Percentiles rank a stretch among this genome's conserved stretches.
Conservation (phyloP, 2,113 vertebrate genomes). For the Neopipo cinnamomea region DNA sequence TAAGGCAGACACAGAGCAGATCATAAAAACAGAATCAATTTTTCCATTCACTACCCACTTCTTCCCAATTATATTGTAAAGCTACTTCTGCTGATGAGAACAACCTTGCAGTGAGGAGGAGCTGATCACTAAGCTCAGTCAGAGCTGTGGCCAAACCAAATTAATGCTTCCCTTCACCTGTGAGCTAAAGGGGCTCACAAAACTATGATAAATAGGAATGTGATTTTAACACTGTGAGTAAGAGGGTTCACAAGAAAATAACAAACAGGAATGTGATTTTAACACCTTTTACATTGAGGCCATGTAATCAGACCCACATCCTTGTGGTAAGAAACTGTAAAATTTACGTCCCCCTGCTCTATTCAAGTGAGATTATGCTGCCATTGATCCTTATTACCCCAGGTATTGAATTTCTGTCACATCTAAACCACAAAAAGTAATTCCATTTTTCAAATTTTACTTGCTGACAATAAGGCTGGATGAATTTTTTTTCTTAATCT, state of each 20-base stretch:
- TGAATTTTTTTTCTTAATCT: not conserved
- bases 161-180: not conserved
- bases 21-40: not conserved
- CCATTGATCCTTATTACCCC: slow-evolving; percentile 8
- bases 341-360: not conserved
- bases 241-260: not conserved
- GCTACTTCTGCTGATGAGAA: not conserved
- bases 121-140: not conserved
- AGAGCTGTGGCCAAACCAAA: not conserved
- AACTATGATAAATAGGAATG: not conserved
- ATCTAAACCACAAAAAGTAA: not conserved
- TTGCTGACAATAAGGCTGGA: not conserved
- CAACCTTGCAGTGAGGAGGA: not conserved
- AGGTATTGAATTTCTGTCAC: slow-evolving; percentile 11
- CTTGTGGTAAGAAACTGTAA: not conserved
- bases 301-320: not conserved
- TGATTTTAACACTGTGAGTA: not conserved
- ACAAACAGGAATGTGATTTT: not conserved
- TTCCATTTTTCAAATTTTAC: slow-evolving; percentile 13
- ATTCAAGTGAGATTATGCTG: not conserved
- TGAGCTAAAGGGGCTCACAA: not conserved
- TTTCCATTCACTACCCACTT: not conserved
- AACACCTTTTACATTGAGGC: not conserved
- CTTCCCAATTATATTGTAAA: not conserved
- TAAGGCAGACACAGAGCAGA: not conserved